phyloP scores from a whole-genome alignment of 2,888 invertebrate genomes.

The Hedychridium roseum region DNA sequence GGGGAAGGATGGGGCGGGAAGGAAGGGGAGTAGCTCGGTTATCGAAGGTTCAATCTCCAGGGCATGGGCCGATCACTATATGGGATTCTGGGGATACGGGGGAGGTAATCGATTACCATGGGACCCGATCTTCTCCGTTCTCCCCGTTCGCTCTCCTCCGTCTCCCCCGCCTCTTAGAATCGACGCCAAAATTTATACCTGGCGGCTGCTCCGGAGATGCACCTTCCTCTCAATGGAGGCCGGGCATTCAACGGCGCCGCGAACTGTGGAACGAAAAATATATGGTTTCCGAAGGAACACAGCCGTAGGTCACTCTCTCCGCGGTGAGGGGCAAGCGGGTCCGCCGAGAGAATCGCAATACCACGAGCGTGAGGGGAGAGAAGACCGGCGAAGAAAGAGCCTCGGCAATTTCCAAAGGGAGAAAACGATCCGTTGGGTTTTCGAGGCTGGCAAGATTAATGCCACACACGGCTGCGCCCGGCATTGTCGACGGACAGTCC shows the following conservation, averaged over 20 bases:
- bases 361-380: slow-evolving; percentile 12
- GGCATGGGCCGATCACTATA: slow-evolving; percentile 52
- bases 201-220: slow-evolving; percentile 51
- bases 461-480: slow-evolving; percentile 26
- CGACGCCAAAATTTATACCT: slow-evolving; percentile 60
- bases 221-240: slow-evolving; percentile 52
- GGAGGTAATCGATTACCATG: slow-evolving; percentile 58
- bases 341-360: slow-evolving; percentile 3
- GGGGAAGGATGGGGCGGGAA: too few species aligned
- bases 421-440: slow-evolving; percentile 49
- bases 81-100: slow-evolving; percentile 56
- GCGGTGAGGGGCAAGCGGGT: slow-evolving; percentile 19
- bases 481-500: slow-evolving; percentile 16
- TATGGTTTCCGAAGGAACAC: slow-evolving; percentile 52
- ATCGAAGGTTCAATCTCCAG: slow-evolving; percentile 54
- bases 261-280: slow-evolving; percentile 59
- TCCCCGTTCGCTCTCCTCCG: slow-evolving; percentile 25
- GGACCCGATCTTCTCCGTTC: slow-evolving; percentile 44
- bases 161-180: slow-evolving; percentile 32
- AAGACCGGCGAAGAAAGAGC: slow-evolving; percentile 15
- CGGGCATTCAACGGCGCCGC: slow-evolving; percentile 55
- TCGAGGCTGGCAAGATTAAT: slow-evolving; percentile 44
- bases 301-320: slow-evolving; percentile 37
- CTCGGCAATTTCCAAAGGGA: slow-evolving; percentile 16
- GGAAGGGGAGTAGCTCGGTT: slow-evolving; percentile 36